These are phyloP conservation scores for Brotula barbata DNA, from an alignment of 2,797 vertebrate genomes.

Conservation along the genomic window DNA sequence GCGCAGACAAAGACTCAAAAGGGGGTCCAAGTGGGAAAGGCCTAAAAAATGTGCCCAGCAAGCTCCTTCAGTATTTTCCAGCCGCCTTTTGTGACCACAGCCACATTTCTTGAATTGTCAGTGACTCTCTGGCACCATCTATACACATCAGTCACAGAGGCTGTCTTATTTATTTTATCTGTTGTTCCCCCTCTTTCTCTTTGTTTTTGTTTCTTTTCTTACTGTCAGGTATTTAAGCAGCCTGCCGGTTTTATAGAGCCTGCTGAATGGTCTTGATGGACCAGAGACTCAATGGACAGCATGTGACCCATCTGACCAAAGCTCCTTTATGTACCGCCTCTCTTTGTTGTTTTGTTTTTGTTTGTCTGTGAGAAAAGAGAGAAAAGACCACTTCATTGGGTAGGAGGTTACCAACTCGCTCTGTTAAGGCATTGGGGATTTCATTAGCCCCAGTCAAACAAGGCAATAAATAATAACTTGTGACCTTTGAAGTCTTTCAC, in stretches of 20 bases:
- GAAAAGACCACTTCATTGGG: conserved; percentile 81
- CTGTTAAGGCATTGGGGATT: conserved; percentile 67
- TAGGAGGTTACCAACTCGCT: conserved; percentile 78
- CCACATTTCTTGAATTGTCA: conserved; percentile 86
- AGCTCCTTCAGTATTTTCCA: conserved; percentile 78
- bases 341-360: conserved; percentile 84
- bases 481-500: conserved; percentile 67
- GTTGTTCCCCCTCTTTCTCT: conserved; percentile 76
- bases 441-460: conserved; percentile 73
- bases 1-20: conserved; percentile 82
- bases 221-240: conserved; percentile 86
- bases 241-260: conserved; percentile 81
- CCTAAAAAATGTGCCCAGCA: conserved; percentile 80
- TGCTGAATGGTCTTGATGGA: conserved; percentile 81
- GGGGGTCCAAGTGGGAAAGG: conserved; percentile 80
- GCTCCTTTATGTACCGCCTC: conserved; percentile 79
- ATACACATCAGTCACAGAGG: conserved; percentile 85
- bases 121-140: conserved; percentile 81
- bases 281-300: conserved; percentile 80
- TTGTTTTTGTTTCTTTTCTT: conserved; percentile 82
- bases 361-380: conserved; percentile 80
- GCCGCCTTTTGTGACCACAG: conserved; percentile 77
- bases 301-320: conserved; percentile 86
- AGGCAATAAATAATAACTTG: conserved; percentile 77
- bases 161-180: conserved; percentile 87